These are phyloP conservation scores for Centropristis striata DNA, from an alignment of 2,113 vertebrate genomes.

Conservation along the genomic window DNA sequence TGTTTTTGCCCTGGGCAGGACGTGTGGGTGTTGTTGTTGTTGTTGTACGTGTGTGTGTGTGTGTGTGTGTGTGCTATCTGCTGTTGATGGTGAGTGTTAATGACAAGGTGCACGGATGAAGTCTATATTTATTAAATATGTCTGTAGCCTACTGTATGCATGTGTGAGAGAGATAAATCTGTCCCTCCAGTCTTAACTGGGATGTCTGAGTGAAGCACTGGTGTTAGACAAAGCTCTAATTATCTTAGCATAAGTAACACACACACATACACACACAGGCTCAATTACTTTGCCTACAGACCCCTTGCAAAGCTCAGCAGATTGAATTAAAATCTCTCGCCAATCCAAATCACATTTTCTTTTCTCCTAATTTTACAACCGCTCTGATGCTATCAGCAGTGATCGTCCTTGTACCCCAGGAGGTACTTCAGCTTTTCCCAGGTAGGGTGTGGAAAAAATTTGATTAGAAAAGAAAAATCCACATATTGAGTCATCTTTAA, in stretches of 20 bases:
- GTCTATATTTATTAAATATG: constrained; percentile 6
- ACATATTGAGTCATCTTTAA: too few species aligned
- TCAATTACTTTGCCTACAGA: constrained; percentile 36
- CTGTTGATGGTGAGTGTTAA: constrained; percentile 18
- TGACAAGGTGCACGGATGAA: constrained; percentile 21
- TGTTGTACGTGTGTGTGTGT: not conserved
- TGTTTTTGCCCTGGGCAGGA: constrained; percentile 32
- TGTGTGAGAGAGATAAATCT: constrained; percentile 1
- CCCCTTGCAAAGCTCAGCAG: constrained; percentile 28
- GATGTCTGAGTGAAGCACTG: constrained; percentile 29
- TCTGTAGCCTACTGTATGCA: not conserved
- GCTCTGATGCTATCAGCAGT: not conserved
- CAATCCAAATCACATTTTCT: constrained; percentile 42
- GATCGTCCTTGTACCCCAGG: not conserved
- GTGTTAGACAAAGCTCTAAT: constrained; percentile 48
- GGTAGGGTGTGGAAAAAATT: too few species aligned
- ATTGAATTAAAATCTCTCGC: constrained; percentile 52
- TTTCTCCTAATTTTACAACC: constrained; percentile 14
- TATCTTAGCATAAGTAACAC: constrained; percentile 30
- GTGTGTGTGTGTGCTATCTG: not conserved
- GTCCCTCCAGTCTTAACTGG: constrained; percentile 1
- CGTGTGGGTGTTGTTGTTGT: constrained; percentile 9
- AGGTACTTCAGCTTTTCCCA: too few species aligned
- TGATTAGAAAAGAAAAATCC: too few species aligned
- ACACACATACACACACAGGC: constrained; percentile 5